A percentile compares a stretch with the other conserved stretches of the same genome.
These are phyloP conservation scores for Lucinisca nassula DNA, from an alignment of 2,888 invertebrate genomes.

Conservation along the genomic window DNA sequence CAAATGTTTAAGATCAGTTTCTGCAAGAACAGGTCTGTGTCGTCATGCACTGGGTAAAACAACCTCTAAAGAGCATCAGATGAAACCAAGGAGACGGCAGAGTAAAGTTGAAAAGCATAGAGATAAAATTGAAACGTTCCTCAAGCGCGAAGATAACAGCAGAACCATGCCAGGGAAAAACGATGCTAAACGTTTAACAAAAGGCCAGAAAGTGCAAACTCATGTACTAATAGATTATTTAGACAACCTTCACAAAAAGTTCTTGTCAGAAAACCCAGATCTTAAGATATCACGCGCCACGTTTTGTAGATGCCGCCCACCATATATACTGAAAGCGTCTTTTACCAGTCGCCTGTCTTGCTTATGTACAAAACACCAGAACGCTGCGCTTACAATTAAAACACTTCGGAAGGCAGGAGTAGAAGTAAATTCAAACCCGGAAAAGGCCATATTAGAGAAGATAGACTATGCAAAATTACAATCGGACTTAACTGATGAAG, in stretches of 20 bases:
- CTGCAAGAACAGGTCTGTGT: slow-evolving; percentile 34
- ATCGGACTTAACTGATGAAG: too few species aligned
- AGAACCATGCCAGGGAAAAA: slow-evolving; percentile 40
- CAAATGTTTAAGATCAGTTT: neutral
- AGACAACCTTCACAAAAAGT: slow-evolving; percentile 37
- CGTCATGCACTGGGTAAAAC: slow-evolving; percentile 30
- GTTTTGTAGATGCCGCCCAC: slow-evolving; percentile 45
- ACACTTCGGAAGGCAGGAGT: too few species aligned
- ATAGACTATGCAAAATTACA: neutral
- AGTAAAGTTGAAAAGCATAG: neutral
- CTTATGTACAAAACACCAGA: slow-evolving; percentile 58
- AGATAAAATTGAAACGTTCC: too few species aligned
- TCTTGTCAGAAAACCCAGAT: too few species aligned
- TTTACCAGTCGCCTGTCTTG: slow-evolving; percentile 38
- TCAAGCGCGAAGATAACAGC: slow-evolving; percentile 54
- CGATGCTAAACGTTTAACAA: too few species aligned
- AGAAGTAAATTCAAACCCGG: too few species aligned
- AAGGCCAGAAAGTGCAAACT: slow-evolving; percentile 31
- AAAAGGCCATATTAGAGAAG: slow-evolving; percentile 5
- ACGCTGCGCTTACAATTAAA: slow-evolving; percentile 43
- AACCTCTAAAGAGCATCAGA: too few species aligned
- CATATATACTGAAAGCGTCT: too few species aligned
- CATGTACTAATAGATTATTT: slow-evolving; percentile 45
- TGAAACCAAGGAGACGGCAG: neutral
- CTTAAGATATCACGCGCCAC: too few species aligned